Evolutionary conservation across 2,113 vertebrate genomes (phyloP).

Genomic region (Crotalus horridus): DNA sequence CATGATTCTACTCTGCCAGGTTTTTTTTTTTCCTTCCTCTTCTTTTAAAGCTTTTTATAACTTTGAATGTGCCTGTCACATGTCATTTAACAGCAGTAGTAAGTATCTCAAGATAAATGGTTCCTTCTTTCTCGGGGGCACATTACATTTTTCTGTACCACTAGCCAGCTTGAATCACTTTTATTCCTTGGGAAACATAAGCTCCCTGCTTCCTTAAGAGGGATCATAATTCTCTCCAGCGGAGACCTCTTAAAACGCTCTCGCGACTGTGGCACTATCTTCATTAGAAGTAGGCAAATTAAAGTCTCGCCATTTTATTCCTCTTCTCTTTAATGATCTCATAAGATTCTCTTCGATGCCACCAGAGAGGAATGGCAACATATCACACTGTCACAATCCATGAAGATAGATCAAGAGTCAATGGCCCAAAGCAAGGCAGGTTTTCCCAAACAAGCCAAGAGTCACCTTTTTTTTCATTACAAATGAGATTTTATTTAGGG

Average conservation of each 20-base stretch:
- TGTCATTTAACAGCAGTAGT: constrained; percentile 1
- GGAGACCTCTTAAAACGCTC: background rate
- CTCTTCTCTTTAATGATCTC: background rate
- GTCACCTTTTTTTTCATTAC: background rate
- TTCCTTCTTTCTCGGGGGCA: background rate
- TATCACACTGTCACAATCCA: background rate
- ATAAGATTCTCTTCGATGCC: background rate
- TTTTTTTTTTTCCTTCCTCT: background rate
- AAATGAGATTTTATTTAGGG: background rate
- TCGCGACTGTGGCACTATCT: background rate
- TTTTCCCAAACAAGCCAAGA: background rate
- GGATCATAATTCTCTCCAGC: background rate
- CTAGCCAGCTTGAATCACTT: background rate
- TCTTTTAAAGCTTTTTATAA: constrained; percentile 9
- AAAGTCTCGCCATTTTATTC: background rate
- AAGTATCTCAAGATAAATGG: background rate
- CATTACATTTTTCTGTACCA: background rate
- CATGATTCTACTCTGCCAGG: background rate
- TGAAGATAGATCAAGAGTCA: background rate
- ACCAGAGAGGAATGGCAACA: background rate
- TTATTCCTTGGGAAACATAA: background rate
- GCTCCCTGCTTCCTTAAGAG: background rate
- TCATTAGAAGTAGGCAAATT: background rate
- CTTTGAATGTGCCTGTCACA: constrained; percentile 10
- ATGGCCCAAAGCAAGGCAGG: background rate